A percentile compares a stretch with the other conserved stretches of the same genome.
Conservation (phyloP, 1,140 invertebrate species). For the Andricus grossulariae region DNA sequence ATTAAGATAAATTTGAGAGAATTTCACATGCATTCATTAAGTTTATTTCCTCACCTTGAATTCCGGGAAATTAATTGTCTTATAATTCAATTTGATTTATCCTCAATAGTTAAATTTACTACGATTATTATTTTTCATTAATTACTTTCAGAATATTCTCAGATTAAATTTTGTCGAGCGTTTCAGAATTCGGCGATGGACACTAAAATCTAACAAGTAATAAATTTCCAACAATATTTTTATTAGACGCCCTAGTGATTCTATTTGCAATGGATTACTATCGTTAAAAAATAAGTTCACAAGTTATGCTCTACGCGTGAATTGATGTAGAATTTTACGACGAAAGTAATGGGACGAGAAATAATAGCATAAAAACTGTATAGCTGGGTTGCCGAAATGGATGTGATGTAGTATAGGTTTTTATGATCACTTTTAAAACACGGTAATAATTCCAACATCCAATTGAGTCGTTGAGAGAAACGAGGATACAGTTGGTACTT, state of each 20-base stretch:
- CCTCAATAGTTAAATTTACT: too few relatives aligned
- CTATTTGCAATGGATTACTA: background rate
- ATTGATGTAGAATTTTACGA: slow-evolving; percentile 6
- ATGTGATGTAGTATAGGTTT: background rate
- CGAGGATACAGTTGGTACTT: too few relatives aligned
- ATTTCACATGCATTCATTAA: too few relatives aligned
- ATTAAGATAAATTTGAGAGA: too few relatives aligned
- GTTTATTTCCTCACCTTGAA: too few relatives aligned
- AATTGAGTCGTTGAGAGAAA: background rate
- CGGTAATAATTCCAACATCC: background rate
- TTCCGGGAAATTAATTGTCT: too few relatives aligned
- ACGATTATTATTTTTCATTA: too few relatives aligned
- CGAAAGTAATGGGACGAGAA: slow-evolving; percentile 3
- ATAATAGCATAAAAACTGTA: slow-evolving; percentile 9
- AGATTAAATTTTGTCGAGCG: too few relatives aligned
- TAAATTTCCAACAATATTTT: background rate
- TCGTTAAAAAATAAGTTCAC: background rate
- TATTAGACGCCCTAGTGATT: background rate
- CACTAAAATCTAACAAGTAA: background rate
- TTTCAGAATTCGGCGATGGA: background rate
- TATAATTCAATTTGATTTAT: too few relatives aligned
- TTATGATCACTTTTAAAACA: slow-evolving; percentile 10
- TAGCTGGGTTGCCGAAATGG: background rate
- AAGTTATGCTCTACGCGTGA: background rate
- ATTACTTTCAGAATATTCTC: too few relatives aligned